Evolutionary conservation across 1,140 invertebrate genomes (phyloP).

Genomic region (Triops longicaudatus): DNA sequence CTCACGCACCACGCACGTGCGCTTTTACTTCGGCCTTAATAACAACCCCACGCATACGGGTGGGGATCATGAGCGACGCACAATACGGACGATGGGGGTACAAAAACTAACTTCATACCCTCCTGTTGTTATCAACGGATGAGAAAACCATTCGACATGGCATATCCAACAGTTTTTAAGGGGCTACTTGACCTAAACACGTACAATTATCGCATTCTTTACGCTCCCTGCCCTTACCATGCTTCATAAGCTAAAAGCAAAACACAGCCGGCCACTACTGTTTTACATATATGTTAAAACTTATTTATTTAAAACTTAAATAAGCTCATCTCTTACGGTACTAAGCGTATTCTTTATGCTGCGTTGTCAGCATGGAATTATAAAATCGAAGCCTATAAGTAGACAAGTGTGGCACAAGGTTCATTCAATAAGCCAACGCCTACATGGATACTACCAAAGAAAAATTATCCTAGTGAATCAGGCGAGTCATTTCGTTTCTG

Average conservation of each 20-base stretch:
- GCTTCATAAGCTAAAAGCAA: neutral
- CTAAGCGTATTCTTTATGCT: too few relatives aligned
- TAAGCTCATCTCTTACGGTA: too few relatives aligned
- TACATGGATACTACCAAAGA: too few relatives aligned
- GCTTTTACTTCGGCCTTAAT: neutral
- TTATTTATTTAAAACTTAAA: too few relatives aligned
- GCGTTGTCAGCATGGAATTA: too few relatives aligned
- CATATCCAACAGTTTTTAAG: neutral
- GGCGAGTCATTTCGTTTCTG: too few relatives aligned
- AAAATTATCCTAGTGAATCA: too few relatives aligned
- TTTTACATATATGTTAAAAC: too few relatives aligned
- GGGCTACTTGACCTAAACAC: neutral
- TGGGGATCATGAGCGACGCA: neutral
- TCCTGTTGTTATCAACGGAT: neutral
- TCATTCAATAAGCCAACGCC: too few relatives aligned
- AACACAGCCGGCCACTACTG: too few relatives aligned
- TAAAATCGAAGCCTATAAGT: too few relatives aligned
- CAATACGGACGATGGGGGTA: neutral
- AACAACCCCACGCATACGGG: neutral
- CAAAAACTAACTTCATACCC: neutral
- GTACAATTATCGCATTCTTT: neutral
- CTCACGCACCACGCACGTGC: slow-evolving; percentile 4
- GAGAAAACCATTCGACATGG: neutral
- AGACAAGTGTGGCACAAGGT: too few relatives aligned
- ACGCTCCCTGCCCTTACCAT: neutral